A percentile compares a stretch with the other conserved stretches of the same genome.
Evolutionary conservation across 2,888 invertebrate species (phyloP).

Genomic region (Eristalis pertinax): DNA sequence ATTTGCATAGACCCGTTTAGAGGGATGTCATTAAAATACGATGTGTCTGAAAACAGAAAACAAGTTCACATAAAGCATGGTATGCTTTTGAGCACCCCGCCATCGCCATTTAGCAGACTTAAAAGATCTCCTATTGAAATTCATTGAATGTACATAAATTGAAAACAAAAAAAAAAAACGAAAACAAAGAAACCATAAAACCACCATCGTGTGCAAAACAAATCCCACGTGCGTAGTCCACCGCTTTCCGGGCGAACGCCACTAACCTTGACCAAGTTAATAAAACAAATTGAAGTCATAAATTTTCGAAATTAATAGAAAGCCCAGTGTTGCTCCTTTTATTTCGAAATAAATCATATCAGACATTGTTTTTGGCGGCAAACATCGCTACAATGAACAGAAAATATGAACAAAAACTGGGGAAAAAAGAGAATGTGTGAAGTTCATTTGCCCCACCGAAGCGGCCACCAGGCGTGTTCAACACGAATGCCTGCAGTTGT

Average conservation of each 20-base stretch:
- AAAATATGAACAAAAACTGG: not conserved
- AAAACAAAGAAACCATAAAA: not conserved
- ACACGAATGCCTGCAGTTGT: constrained; percentile 11
- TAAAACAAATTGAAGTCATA: not conserved
- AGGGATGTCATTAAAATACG: not conserved
- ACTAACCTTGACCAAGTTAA: constrained; percentile 3
- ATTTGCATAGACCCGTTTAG: not conserved
- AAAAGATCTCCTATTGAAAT: not conserved
- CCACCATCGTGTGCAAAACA: not conserved
- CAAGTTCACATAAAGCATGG: not conserved
- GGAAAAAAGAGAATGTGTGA: constrained; percentile 16
- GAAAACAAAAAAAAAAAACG: not conserved
- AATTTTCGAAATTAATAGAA: not conserved
- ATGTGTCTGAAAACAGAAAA: not conserved
- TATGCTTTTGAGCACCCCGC: not conserved
- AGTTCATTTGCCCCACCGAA: constrained; percentile 10
- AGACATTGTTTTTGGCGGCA: not conserved
- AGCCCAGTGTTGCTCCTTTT: not conserved
- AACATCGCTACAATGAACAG: not conserved
- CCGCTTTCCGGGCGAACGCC: not conserved
- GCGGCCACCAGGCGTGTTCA: too few relatives aligned
- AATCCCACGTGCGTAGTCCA: not conserved
- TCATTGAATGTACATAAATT: not conserved
- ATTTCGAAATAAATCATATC: not conserved
- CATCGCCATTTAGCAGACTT: not conserved